Evolutionary conservation across 1,140 invertebrate species (phyloP), one percentile per base, ranked within the genome.

Genomic region (Hycleus cichorii): DNA sequence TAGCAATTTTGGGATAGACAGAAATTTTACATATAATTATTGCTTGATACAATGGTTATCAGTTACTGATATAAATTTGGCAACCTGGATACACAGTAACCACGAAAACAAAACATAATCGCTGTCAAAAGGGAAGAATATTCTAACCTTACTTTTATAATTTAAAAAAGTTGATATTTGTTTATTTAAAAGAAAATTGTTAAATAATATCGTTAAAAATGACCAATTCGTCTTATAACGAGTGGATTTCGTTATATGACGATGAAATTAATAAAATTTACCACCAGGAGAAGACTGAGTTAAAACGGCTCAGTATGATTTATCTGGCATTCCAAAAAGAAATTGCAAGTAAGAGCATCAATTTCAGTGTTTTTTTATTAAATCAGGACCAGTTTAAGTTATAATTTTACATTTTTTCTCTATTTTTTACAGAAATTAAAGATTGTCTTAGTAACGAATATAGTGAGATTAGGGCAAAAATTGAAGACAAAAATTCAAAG

Each of bases 241-340:
- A 49, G 18, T 62, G 60, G 60, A 55, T 44, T 4, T 47, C 45
- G 2, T 38, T 62, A 9, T 62, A 58, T 38, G 45, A 59, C 27
- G 11, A 49, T 32, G 27, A 58, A 32, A 44, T 62, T 49, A 38
- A 38, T 8, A 11, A 39, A 18, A 44, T 44, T 49, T 62, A 47
- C 43, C 26, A 54, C 9, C 39, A 12, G 5, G 60, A 62, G 50
- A 58, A 47, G 26, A 46, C 32, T 47, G 60, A 62, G 50, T 47
- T 62, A 11, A 45, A 54, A 50, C 55, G 43, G 46, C 4, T 49
- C 9, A 26, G 39, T 7, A 58, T 62, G 57, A 53, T 62, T 38
- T 49, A 53, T 40, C 44, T n/a, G 18, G 57, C 60, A 2, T 59
- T 62, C 2, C 46, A 62, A 40, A 49, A 45, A 24, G 60, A 62